Percentiles rank a stretch among this genome's conserved stretches.
phyloP scores from a whole-genome alignment of 2,113 vertebrate genomes.

The Dicentrarchus labrax region DNA sequence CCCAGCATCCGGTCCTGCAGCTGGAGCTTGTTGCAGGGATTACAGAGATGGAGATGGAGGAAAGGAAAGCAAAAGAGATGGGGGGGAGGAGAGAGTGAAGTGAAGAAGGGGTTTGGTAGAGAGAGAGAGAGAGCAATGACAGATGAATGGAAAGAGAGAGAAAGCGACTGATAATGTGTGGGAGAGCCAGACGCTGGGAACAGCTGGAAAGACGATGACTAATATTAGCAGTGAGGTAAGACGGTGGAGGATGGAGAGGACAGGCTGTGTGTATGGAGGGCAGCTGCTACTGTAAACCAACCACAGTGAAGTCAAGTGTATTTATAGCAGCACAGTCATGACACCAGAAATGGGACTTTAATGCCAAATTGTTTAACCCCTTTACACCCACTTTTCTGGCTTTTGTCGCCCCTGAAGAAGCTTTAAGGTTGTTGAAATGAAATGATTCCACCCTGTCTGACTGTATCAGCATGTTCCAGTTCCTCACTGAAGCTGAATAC shows the following conservation, averaged over 20 bases:
- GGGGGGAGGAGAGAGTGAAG: not conserved
- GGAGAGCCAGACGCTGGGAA: slow-evolving; percentile 43
- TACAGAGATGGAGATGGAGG: slow-evolving; percentile 28
- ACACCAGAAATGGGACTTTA: not conserved
- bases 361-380: slow-evolving; percentile 11
- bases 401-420: not conserved
- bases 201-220: slow-evolving; percentile 65
- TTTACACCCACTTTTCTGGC: too few relatives aligned
- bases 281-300: slow-evolving; percentile 64
- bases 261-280: slow-evolving; percentile 8
- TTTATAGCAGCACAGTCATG: slow-evolving; percentile 44
- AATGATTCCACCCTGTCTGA: not conserved
- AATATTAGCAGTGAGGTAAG: slow-evolving; percentile 63
- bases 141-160: too few relatives aligned
- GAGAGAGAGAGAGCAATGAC: slow-evolving; percentile 13
- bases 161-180: slow-evolving; percentile 11
- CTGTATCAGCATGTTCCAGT: not conserved
- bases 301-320: slow-evolving; percentile 46
- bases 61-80: not conserved
- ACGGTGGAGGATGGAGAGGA: slow-evolving; percentile 15
- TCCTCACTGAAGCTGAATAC: not conserved
- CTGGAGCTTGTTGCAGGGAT: slow-evolving; percentile 44
- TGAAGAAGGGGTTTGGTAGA: not conserved
- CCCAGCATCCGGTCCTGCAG: slow-evolving; percentile 56
- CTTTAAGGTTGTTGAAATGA: not conserved